Evolutionary conservation across 2,113 vertebrate species (phyloP).

Genomic region (Colistium nudipinnis): DNA sequence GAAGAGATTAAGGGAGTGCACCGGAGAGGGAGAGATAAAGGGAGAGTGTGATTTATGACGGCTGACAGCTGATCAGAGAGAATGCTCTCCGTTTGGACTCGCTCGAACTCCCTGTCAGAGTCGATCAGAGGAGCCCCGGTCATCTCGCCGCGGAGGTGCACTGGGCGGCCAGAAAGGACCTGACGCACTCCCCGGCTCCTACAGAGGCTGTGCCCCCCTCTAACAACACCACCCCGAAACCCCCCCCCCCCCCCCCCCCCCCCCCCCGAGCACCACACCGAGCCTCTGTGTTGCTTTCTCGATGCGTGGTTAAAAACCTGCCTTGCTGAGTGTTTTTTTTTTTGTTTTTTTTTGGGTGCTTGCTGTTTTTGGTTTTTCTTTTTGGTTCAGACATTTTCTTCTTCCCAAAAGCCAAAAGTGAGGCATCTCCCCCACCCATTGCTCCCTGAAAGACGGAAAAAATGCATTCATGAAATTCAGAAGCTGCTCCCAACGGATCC

Average conservation of each 20-base stretch:
- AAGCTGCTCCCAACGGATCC: constrained; percentile 74
- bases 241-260: constrained; percentile 20
- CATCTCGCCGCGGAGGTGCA: constrained; percentile 79
- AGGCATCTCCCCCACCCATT: constrained; percentile 44
- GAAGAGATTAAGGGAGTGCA: constrained; percentile 63
- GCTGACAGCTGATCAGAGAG: constrained; percentile 78
- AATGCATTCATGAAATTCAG: constrained; percentile 78
- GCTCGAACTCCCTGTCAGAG: constrained; percentile 77
- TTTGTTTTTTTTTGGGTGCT: constrained; percentile 5
- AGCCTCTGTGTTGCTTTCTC: constrained; percentile 38
- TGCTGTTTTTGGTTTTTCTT: constrained; percentile 2
- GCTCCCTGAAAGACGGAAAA: constrained; percentile 69
- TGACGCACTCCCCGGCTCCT: constrained; percentile 62
- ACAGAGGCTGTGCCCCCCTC: constrained; percentile 66
- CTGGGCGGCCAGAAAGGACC: constrained; percentile 69
- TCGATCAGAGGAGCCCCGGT: constrained; percentile 74
- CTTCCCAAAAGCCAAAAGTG: constrained; percentile 21
- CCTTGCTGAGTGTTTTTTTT: constrained; percentile 20
- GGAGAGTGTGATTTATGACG: constrained; percentile 76
- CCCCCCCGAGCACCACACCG: constrained; percentile 29
- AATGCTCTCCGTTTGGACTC: constrained; percentile 77
- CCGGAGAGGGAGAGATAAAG: constrained; percentile 72
- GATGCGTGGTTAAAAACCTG: constrained; percentile 47
- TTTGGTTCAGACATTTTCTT: constrained; percentile 15
- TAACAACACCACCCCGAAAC: constrained; percentile 72